Evolutionary conservation across 92 coral and sea anemone genomes (phyloP), one percentile per base, ranked within the genome.

Genomic region (Zoanthus sansibaricus): DNA sequence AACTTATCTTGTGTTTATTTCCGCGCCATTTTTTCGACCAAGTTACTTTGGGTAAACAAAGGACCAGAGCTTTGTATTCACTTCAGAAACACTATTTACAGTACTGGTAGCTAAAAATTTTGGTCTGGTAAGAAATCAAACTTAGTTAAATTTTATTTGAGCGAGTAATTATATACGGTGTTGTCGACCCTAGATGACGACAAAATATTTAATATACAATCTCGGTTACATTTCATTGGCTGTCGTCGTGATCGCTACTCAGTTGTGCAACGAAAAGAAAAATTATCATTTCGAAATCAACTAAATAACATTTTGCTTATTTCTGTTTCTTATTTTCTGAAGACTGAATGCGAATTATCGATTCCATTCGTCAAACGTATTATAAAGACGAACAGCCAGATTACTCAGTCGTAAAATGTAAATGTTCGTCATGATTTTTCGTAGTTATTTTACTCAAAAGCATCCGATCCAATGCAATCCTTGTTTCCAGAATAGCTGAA

Each of bases 11-110:
- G 20, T 66, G 75, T 73, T 83, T 76, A 74, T 88, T 91, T 91
- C 88, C 94, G 88, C 94, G 94, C 94, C 94, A 91, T 91, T 91
- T 91, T 79, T 79, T 67, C 48, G 58, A 8, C 75, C 25, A 72
- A 64, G 75, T 47, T 66, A 58, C 25, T 51, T 67, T 18, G 61
- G 7, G 31, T 80, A 80, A 47, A 80, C 52, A 80, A 66, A 48
- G 66, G 75, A 52, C 6, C 9, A 64, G 5, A 21, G 75, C 46
- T 13, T 21, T 30, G 14, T 21, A 6, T 45, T 68, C 58, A 67
- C 75, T 17, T 31, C 44, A 64, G 59, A 68, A 18, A 49, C 73
- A 6, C 51, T 18, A 13, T 12, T 9, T 16, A 46, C 20, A 71
- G 31, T 20, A 14, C 11, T 13, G 15, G 6, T 14, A 21, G 25